Percentiles rank a stretch among this genome's conserved stretches.
Evolutionary conservation across 1,140 invertebrate genomes (phyloP).

Genomic region (Linepithema humile): DNA sequence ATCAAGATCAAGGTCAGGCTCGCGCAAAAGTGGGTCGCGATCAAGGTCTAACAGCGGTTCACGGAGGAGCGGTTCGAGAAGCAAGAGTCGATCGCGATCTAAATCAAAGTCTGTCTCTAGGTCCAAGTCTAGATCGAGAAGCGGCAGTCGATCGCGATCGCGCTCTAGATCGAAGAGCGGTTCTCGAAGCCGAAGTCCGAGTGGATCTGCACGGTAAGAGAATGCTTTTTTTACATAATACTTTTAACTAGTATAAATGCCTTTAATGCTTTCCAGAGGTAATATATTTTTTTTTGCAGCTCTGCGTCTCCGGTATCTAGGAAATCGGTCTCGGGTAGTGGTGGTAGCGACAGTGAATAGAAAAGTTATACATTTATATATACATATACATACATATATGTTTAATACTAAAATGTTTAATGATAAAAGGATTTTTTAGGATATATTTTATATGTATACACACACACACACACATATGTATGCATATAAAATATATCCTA

Average conservation of each 20-base stretch:
- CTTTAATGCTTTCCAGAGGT: too few relatives aligned
- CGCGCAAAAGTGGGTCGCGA: slow-evolving; percentile 77
- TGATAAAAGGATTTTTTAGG: too few relatives aligned
- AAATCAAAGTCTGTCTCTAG: slow-evolving; percentile 74
- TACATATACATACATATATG: background rate
- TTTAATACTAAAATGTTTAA: too few relatives aligned
- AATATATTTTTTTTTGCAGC: slow-evolving; percentile 62
- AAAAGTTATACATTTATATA: background rate
- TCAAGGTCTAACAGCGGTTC: too few relatives aligned
- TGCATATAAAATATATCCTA: too few relatives aligned
- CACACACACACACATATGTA: too few relatives aligned
- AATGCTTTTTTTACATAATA: background rate
- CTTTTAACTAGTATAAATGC: too few relatives aligned
- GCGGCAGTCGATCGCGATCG: slow-evolving; percentile 77
- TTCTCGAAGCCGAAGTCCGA: slow-evolving; percentile 82
- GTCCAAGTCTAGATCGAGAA: slow-evolving; percentile 79
- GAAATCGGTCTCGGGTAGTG: slow-evolving; percentile 80
- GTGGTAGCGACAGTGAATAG: slow-evolving; percentile 71
- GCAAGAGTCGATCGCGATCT: slow-evolving; percentile 72
- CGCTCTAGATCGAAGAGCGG: slow-evolving; percentile 81
- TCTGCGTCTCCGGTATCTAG: slow-evolving; percentile 81
- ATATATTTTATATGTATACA: too few relatives aligned
- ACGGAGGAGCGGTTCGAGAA: slow-evolving; percentile 70
- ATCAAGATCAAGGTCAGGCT: slow-evolving; percentile 68
- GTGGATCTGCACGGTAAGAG: slow-evolving; percentile 82